These are phyloP conservation scores for Champsocephalus esox DNA, from an alignment of 2,797 vertebrate species.

Conservation along the genomic window DNA sequence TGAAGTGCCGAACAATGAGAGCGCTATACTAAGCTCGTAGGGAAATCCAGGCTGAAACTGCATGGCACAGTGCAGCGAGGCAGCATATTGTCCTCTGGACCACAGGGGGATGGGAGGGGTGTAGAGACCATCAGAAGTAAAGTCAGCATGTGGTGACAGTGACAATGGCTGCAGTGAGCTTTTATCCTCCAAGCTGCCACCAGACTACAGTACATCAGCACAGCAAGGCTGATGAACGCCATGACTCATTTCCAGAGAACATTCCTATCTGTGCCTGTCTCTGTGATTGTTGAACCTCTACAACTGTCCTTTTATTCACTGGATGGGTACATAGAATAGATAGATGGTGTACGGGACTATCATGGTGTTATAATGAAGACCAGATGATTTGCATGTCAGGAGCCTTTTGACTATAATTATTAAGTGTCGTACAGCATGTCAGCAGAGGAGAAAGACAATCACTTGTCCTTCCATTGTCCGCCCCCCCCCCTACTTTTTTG, in stretches of 20 bases:
- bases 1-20: constrained; percentile 83
- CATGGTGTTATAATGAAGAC: constrained; percentile 41
- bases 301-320: constrained; percentile 39
- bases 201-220: constrained; percentile 17
- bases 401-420: constrained; percentile 50
- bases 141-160: constrained; percentile 47
- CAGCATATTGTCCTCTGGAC: constrained; percentile 58
- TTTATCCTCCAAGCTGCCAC: constrained; percentile 54
- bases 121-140: constrained; percentile 48
- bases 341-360: constrained; percentile 7
- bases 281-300: constrained; percentile 47
- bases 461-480: constrained; percentile 47
- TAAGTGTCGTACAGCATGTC: constrained; percentile 48
- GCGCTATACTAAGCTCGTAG: constrained; percentile 65
- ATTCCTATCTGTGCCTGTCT: constrained; percentile 2
- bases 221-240: constrained; percentile 37
- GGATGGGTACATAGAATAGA: background rate
- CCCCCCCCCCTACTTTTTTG: constrained; percentile 21
- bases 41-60: constrained; percentile 67
- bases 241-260: constrained; percentile 37
- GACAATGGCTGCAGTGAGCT: constrained; percentile 42
- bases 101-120: constrained; percentile 38
- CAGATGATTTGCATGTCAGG: constrained; percentile 39
- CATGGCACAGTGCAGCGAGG: constrained; percentile 57
- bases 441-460: constrained; percentile 38